Base-by-base conservation (phyloP, 1,140 invertebrate genomes). In the Tetramorium parvispinum region DNA sequence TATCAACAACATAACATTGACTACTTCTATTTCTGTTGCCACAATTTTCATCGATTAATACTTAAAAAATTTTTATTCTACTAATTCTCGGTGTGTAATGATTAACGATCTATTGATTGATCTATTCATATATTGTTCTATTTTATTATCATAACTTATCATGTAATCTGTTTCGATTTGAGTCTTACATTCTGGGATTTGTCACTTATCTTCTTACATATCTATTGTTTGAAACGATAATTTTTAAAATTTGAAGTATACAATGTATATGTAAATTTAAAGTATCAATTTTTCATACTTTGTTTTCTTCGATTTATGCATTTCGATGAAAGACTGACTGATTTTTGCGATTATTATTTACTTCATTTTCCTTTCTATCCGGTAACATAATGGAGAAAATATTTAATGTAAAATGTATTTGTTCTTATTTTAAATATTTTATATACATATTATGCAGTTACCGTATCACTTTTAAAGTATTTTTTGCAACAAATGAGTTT, bases 401-500 rank as follows among this genome's bases (percentile, higher is more conserved):
- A 53, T 37, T 86, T 46, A 71, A 43, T 37, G n/a, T 86, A 75
- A 87, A 51, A 75, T 46, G 7, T 5, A 61, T 85, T 66, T 55
- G 24, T 70, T 55, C 1, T 85, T 83, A 77, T 85, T 43, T 46
- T 16, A 51, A 32, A 3, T 55, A 24, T 66, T 51, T 63, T 53
- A 32, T 32, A 32, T 32, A 32, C 2, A 32, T 32, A 79, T 85
- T 71, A 46, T 57, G 10, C 24, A 49, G 63, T 49, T 79, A 87
- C 81, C 57, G 0, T n/a, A 10, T 88, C 51, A 8, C 61, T 59
- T 2, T 63, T 1, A 37, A 49, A 55, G 49, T 70, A 77, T 85
- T 70, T 81, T 32, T 57, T 43, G 57, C 91, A 93, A 21, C 88
- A 92, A 68, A 87, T 71, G 10, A 71, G 65, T 65, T 77, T n/a